These are phyloP conservation scores for Haemorhous mexicanus DNA, from an alignment of 2,113 vertebrate species.

Conservation along the genomic window DNA sequence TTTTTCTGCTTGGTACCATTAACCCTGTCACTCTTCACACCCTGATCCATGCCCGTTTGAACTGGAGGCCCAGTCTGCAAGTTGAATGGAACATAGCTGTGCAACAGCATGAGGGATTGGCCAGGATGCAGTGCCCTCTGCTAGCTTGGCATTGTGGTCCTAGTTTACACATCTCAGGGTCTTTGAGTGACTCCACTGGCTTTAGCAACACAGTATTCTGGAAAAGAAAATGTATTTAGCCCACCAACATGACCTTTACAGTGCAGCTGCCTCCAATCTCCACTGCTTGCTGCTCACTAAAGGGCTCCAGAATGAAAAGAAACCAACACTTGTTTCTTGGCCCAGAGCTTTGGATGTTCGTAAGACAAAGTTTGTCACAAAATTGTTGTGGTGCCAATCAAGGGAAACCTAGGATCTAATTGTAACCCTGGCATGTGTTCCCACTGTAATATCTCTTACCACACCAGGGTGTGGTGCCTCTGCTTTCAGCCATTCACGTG, in stretches of 20 bases:
- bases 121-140: neutral
- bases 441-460: neutral
- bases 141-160: neutral
- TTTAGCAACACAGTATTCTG: neutral
- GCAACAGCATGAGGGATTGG: neutral
- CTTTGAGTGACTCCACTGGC: neutral
- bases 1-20: neutral
- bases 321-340: neutral
- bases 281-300: neutral
- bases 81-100: neutral
- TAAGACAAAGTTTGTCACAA: neutral
- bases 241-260: neutral
- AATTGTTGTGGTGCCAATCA: neutral
- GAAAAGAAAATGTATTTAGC: neutral
- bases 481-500: neutral
- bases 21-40: neutral
- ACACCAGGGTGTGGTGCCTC: neutral
- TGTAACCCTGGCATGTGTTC: neutral
- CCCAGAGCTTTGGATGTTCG: neutral
- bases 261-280: neutral
- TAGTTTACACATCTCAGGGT: neutral
- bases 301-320: neutral
- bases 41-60: neutral
- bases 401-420: neutral
- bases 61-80: neutral